Conservation (phyloP, 1,140 invertebrate genomes). For the Brachionus manjavacas region DNA sequence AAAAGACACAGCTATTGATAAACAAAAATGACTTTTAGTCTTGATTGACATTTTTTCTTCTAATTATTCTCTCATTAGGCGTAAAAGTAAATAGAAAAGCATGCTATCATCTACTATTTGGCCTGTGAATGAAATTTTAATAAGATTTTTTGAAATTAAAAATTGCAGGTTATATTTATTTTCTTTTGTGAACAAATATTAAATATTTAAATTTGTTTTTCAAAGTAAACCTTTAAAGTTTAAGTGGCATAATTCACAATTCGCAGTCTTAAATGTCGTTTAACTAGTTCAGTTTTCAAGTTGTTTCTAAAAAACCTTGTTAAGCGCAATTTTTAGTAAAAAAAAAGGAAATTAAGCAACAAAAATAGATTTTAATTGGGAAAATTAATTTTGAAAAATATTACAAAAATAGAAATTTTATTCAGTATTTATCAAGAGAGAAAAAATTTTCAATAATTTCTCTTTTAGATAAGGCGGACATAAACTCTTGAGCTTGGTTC, state of each 20-base stretch:
- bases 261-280: not conserved
- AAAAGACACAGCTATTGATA: not conserved
- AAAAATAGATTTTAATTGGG: not conserved
- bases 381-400: not conserved
- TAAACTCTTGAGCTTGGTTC: not conserved
- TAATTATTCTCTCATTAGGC: not conserved
- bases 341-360: not conserved
- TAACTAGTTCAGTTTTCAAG: not conserved
- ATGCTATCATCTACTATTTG: not conserved
- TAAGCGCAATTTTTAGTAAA: not conserved
- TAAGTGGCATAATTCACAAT: not conserved
- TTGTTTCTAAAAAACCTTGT: not conserved
- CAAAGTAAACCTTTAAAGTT: not conserved
- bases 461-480: not conserved
- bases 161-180: constrained; percentile 1
- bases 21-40: not conserved
- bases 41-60: not conserved
- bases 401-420: too few species aligned
- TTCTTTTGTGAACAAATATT: not conserved
- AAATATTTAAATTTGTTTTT: not conserved
- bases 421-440: not conserved
- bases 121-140: not conserved
- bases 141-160: not conserved
- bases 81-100: not conserved
- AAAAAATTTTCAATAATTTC: not conserved